Conservation (phyloP, 1,140 invertebrate genomes). For the Drosophila ogumai region DNA sequence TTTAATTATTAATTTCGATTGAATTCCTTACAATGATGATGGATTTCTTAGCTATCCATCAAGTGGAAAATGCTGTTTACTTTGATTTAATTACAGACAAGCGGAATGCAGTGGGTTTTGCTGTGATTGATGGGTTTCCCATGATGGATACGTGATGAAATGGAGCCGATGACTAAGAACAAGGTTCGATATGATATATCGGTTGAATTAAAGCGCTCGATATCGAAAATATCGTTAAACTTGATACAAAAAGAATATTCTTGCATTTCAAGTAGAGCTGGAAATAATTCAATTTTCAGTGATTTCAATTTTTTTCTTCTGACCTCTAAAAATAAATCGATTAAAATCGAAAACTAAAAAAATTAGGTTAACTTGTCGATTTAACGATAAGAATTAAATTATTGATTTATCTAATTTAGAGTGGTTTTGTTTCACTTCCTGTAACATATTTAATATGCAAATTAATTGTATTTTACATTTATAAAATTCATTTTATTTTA, state of each 20-base stretch:
- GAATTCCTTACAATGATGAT: slow-evolving; percentile 10
- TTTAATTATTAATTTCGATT: not conserved
- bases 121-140: not conserved
- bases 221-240: not conserved
- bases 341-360: no score
- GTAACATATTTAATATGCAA: not conserved
- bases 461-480: not conserved
- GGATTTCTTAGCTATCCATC: slow-evolving; percentile 6
- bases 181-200: not conserved
- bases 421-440: not conserved
- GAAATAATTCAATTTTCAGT: no score
- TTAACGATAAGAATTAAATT: no score
- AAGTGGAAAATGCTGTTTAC: not conserved
- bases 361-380: no score
- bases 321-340: no score
- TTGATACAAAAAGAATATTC: no score
- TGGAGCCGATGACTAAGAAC: not conserved
- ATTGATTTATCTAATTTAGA: no score
- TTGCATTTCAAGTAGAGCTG: no score
- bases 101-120: slow-evolving; percentile 1
- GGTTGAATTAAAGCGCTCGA: not conserved
- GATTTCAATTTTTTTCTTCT: no score
- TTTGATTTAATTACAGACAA: slow-evolving; percentile 5
- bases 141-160: not conserved
- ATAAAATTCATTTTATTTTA: not conserved